A percentile compares a stretch with the other conserved stretches of the same genome.
Evolutionary conservation across 2,113 vertebrate species (phyloP).

Genomic region (Cyanoderma ruficeps): DNA sequence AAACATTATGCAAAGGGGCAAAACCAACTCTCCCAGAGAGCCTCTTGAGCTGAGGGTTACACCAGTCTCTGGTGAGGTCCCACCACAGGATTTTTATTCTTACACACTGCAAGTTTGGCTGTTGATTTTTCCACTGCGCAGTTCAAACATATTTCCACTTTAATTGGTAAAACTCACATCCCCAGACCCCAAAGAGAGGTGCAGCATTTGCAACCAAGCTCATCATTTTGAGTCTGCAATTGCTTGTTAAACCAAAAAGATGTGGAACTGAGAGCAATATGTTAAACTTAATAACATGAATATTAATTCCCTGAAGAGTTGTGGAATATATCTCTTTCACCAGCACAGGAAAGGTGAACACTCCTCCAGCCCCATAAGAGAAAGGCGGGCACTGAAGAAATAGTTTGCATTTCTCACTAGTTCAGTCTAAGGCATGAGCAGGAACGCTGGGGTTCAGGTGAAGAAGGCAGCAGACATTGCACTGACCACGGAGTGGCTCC

Average conservation of each 20-base stretch:
- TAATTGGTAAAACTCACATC: constrained; percentile 47
- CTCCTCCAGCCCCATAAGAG: background rate
- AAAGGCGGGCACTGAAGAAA: background rate
- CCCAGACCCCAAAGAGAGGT: constrained; percentile 38
- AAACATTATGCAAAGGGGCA: background rate
- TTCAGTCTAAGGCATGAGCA: background rate
- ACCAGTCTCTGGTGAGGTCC: background rate
- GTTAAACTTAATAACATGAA: constrained; percentile 48
- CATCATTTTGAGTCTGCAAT: constrained; percentile 10
- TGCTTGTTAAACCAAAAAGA: constrained; percentile 59
- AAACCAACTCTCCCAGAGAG: background rate
- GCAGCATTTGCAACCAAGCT: constrained; percentile 46
- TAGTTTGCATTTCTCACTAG: background rate
- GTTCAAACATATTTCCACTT: constrained; percentile 47
- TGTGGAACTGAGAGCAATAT: background rate
- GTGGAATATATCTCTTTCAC: background rate
- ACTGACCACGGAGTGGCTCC: background rate
- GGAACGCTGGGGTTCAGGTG: background rate
- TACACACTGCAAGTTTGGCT: background rate
- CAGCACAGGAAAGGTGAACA: constrained; percentile 15
- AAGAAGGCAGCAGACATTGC: background rate
- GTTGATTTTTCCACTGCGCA: constrained; percentile 9
- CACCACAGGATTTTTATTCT: background rate
- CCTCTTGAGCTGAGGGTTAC: background rate
- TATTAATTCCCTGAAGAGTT: constrained; percentile 47